Evolutionary conservation across 2,113 vertebrate genomes (phyloP).

Genomic region (Rhynchomys soricoides): DNA sequence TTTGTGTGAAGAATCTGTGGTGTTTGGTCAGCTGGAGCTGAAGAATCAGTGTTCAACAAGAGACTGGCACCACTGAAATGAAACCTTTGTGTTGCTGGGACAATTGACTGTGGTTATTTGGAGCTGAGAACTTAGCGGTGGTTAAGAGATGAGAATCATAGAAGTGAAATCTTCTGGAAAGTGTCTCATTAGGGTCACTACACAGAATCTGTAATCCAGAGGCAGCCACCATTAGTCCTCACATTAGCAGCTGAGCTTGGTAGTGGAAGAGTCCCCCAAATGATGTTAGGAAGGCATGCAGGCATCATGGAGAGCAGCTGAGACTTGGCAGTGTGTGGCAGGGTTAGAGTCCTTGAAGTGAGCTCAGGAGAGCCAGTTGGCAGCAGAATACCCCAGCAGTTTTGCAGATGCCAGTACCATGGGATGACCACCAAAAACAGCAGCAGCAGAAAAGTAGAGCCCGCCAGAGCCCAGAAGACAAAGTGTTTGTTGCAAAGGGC

Average conservation of each 20-base stretch:
- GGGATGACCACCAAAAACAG: not conserved
- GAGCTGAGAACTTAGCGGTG: not conserved
- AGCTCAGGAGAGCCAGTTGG: not conserved
- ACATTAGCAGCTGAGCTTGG: not conserved
- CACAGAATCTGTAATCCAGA: not conserved
- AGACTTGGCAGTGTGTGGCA: not conserved
- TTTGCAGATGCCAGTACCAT: not conserved
- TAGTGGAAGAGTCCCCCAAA: not conserved
- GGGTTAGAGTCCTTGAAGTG: not conserved
- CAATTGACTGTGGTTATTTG: not conserved
- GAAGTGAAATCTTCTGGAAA: not conserved
- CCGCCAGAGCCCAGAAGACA: not conserved
- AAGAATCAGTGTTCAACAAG: not conserved
- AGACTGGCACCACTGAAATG: not conserved
- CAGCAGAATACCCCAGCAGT: not conserved
- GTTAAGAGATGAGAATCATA: not conserved
- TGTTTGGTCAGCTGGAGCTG: not conserved
- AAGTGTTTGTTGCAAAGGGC: not conserved
- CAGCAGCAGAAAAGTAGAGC: not conserved
- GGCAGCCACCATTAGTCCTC: not conserved
- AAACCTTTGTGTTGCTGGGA: not conserved
- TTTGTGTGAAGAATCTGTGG: not conserved
- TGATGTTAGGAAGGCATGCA: not conserved
- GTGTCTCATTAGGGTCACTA: not conserved
- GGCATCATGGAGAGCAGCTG: not conserved